Percentiles rank a stretch among this genome's conserved stretches.
phyloP scores from a whole-genome alignment of 2,797 vertebrate species.

The Parambassis ranga region DNA sequence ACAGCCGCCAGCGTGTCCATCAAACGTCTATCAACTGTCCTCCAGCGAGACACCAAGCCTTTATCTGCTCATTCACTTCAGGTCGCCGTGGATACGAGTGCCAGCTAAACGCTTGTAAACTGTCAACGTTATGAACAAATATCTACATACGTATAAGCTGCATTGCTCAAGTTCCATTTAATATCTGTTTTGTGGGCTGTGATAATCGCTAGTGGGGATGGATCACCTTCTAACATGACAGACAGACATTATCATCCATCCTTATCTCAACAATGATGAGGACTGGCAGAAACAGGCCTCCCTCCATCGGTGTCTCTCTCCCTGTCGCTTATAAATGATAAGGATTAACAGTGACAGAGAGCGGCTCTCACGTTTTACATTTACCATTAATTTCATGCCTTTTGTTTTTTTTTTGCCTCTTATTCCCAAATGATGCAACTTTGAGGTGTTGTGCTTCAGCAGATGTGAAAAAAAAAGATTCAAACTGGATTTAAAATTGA shows the following conservation, averaged over 20 bases:
- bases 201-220: background rate
- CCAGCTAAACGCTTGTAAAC: conserved; percentile 16
- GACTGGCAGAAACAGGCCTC: conserved; percentile 15
- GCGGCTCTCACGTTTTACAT: background rate
- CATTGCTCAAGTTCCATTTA: background rate
- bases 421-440: background rate
- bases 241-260: conserved; percentile 12
- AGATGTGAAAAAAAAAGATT: background rate
- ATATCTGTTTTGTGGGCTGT: conserved; percentile 2
- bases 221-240: conserved; percentile 15
- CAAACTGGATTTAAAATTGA: background rate
- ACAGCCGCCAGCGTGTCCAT: conserved; percentile 22
- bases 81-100: background rate
- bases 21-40: conserved; percentile 31
- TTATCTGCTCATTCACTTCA: conserved; percentile 4
- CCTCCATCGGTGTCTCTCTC: background rate
- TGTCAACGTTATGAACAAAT: conserved; percentile 8
- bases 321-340: conserved; percentile 5
- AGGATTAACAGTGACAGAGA: conserved; percentile 9
- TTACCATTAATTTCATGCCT: background rate
- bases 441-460: background rate
- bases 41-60: conserved; percentile 21
- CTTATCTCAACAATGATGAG: conserved; percentile 9
- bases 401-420: background rate
- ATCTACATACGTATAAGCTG: background rate